Conservation (phyloP, 1,140 invertebrate genomes). For the Cylas formicarius region DNA sequence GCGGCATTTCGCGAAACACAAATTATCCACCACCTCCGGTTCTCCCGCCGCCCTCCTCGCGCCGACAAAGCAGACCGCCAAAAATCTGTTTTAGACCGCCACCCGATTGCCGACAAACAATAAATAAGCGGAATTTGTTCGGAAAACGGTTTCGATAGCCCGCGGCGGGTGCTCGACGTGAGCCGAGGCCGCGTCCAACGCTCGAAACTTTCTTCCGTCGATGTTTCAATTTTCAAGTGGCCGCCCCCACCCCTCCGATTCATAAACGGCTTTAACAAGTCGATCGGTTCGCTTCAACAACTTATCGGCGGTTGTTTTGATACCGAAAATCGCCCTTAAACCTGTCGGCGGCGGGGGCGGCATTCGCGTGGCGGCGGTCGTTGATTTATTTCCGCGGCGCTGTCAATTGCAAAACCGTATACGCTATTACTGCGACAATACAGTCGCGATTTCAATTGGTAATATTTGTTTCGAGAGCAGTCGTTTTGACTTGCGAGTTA, state of each 20-base stretch:
- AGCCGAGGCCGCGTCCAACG: neutral
- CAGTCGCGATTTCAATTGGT: too few relatives aligned
- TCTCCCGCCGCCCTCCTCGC: too few relatives aligned
- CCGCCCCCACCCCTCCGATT: slow-evolving; percentile 12
- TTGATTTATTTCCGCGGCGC: slow-evolving; percentile 11
- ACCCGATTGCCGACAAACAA: slow-evolving; percentile 8
- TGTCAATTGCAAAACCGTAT: slow-evolving; percentile 18
- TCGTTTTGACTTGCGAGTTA: too few relatives aligned
- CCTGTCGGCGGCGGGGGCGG: slow-evolving; percentile 1
- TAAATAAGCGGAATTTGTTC: slow-evolving; percentile 17
- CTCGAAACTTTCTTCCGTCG: slow-evolving; percentile 8
- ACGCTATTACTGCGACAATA: too few relatives aligned
- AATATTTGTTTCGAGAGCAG: too few relatives aligned
- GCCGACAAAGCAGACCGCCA: too few relatives aligned
- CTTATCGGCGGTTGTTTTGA: slow-evolving; percentile 10
- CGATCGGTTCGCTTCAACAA: slow-evolving; percentile 15
- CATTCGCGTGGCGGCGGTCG: slow-evolving; percentile 2
- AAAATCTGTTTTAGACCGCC: slow-evolving; percentile 15
- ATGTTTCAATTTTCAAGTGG: slow-evolving; percentile 19
- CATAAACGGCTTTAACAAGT: slow-evolving; percentile 21
- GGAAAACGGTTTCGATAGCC: slow-evolving; percentile 8
- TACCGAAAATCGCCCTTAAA: slow-evolving; percentile 7
- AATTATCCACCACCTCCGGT: too few relatives aligned
- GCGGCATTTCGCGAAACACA: too few relatives aligned
- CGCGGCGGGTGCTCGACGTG: neutral